These are phyloP conservation scores for Dicranocentrus wangi DNA, from an alignment of 2,888 invertebrate genomes.

Conservation along the genomic window DNA sequence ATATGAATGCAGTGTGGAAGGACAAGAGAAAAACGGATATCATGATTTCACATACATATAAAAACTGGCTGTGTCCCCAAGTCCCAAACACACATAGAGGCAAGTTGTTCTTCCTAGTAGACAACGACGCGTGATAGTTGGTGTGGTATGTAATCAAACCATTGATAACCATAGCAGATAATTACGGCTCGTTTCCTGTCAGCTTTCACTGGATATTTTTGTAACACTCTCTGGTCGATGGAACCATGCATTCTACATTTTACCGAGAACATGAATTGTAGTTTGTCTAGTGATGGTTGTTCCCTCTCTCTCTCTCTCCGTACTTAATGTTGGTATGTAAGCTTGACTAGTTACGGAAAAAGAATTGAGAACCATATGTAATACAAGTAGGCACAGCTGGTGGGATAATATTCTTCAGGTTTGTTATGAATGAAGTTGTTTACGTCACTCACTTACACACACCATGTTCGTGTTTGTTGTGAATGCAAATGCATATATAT, in stretches of 20 bases:
- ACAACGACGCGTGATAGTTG: not conserved
- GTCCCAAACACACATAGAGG: not conserved
- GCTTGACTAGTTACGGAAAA: not conserved
- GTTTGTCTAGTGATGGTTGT: too few species aligned
- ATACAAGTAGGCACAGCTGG: slow-evolving; percentile 12
- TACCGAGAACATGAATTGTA: not conserved
- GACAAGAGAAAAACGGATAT: too few species aligned
- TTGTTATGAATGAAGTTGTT: slow-evolving; percentile 28
- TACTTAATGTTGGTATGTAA: not conserved
- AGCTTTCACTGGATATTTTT: slow-evolving; percentile 25
- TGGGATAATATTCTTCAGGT: not conserved
- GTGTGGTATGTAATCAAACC: slow-evolving; percentile 25
- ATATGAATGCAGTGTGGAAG: too few species aligned
- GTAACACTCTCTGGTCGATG: not conserved
- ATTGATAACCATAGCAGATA: slow-evolving; percentile 30
- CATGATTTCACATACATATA: too few species aligned
- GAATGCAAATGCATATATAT: too few species aligned
- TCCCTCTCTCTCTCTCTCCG: too few species aligned
- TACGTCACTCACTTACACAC: slow-evolving; percentile 24
- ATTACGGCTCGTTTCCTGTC: slow-evolving; percentile 30
- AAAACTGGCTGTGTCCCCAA: not conserved
- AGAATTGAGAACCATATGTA: not conserved
- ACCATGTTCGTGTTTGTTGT: too few species aligned
- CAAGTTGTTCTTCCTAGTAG: too few species aligned
- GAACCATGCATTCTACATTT: slow-evolving; percentile 4